Percentiles rank a stretch among this genome's conserved stretches.
These are phyloP conservation scores for Atherinosoma microstoma DNA, from an alignment of 2,797 vertebrate species.

Conservation along the genomic window DNA sequence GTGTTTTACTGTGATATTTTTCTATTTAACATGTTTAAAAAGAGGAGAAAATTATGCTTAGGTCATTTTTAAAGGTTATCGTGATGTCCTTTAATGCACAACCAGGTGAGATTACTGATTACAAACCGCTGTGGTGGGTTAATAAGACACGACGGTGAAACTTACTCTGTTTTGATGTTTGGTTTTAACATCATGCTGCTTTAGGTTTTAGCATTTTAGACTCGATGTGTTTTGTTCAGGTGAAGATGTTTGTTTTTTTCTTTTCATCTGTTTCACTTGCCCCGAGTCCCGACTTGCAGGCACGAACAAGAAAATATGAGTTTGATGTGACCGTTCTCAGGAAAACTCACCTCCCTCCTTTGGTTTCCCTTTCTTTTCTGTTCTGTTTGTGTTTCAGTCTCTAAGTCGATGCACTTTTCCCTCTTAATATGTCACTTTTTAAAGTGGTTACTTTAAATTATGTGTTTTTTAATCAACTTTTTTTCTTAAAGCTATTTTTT, in stretches of 20 bases:
- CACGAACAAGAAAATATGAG: background rate
- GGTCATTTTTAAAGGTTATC: background rate
- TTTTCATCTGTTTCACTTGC: background rate
- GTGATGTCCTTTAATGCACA: background rate
- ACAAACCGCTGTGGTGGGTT: background rate
- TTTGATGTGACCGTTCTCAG: conserved; percentile 44
- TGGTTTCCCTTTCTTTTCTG: background rate
- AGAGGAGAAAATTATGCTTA: too few species aligned
- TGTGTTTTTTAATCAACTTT: conserved; percentile 5
- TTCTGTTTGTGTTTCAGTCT: conserved; percentile 15
- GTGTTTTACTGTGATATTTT: too few species aligned
- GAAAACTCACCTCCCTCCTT: conserved; percentile 29
- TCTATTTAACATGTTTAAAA: too few species aligned
- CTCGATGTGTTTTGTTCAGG: conserved; percentile 2
- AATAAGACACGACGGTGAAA: background rate
- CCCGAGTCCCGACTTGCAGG: too few species aligned
- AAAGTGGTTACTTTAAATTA: conserved; percentile 24
- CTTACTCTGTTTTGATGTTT: background rate
- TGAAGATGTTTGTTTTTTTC: background rate
- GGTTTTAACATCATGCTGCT: background rate
- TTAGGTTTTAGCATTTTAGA: background rate
- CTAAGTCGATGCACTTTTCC: conserved; percentile 45
- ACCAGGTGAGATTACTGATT: background rate
- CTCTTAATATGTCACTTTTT: conserved; percentile 5
- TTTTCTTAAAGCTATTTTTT: too few species aligned